Conservation (phyloP, 2,888 invertebrate species). For the Pantelozetes paolii region DNA sequence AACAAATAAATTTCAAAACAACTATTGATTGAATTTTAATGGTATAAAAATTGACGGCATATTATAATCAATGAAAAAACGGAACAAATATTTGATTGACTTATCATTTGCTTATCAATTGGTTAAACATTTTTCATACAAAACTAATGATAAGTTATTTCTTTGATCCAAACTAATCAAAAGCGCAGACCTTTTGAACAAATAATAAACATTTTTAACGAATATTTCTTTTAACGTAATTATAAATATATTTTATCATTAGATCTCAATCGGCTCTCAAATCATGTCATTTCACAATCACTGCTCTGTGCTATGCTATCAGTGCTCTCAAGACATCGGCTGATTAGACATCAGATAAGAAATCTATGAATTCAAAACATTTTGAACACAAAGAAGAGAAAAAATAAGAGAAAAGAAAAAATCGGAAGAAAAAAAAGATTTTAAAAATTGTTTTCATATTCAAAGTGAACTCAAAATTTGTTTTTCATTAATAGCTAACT, state of each 20-base stretch:
- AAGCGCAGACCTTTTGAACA: not conserved
- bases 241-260: not conserved
- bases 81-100: not conserved
- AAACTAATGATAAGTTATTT: not conserved
- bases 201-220: not conserved
- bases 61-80: not conserved
- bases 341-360: too few species aligned
- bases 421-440: not conserved
- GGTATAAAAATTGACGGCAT: not conserved
- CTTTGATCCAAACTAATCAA: not conserved
- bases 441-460: not conserved
- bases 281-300: too few species aligned
- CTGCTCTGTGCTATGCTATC: too few species aligned
- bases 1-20: too few species aligned
- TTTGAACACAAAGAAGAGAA: too few species aligned
- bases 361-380: too few species aligned
- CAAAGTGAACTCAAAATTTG: not conserved
- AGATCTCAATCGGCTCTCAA: too few species aligned
- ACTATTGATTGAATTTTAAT: not conserved
- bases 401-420: too few species aligned
- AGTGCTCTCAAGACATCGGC: too few species aligned
- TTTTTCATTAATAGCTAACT: not conserved
- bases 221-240: slow-evolving; percentile 3
- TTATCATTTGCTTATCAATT: not conserved
- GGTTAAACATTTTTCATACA: not conserved